Base-by-base conservation (phyloP, 1,140 invertebrate species). In the Odontomachus brunneus region DNA sequence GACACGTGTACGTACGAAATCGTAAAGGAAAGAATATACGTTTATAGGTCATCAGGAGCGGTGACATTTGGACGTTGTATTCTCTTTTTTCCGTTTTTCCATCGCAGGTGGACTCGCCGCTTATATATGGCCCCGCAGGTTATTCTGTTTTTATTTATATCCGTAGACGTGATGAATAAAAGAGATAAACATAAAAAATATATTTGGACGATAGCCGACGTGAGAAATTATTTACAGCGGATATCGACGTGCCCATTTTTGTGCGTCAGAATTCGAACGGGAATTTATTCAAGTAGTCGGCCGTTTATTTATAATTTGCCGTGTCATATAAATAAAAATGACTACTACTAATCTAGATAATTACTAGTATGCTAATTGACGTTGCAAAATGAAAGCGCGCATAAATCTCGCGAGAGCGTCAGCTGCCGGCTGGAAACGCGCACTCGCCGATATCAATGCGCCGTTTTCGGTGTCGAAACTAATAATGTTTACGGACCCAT, bases 401-500 rank as follows among this genome's bases (percentile, higher is more conserved):
- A 44, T 38, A 69, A 78, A 65, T 76, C 48, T 53, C 49, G 9
- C 19, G 22, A 22, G 26, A 67, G 67, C 17, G 26, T 14, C 24
- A 15, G n/a, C 44, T 49, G 59, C 24, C 69, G 22, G 14, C 29
- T 57, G 69, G 55, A 73, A 49, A 48, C 29, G 62, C 38, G 9
- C 38, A 9, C 55, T 78, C 62, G 55, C 19, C 49, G 24, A 67
- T 65, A 76, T 78, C 49, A 78, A 69, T 78, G 33, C 75, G 55
- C 19, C 26, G 75, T 17, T 55, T 67, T 22, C 51, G 29, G 48
- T 17, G 63, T 69, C 75, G 22, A 69, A 78, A 55, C 17, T 69
- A 69, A 78, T 78, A 69, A 78, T 78, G 62, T 53, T 78, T 38
- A 22, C 49, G 48, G 44, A 55, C 17, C 55, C 57, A n/a, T 55